phyloP scores from a whole-genome alignment of 1,140 invertebrate species.

The Lepidurus packardi region DNA sequence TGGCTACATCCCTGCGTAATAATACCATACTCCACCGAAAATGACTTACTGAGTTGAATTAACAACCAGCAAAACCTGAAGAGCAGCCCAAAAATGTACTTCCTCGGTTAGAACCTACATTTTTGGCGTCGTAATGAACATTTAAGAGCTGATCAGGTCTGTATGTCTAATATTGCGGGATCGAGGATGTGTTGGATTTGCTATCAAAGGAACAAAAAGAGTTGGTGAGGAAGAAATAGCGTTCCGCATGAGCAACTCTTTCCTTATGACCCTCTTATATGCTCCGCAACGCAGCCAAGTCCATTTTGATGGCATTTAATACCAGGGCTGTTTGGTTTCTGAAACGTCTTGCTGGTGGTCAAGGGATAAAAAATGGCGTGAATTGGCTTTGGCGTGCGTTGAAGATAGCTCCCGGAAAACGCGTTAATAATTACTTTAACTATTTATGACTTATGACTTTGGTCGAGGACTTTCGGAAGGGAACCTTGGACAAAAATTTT shows the following conservation, averaged over 20 bases:
- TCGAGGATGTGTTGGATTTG: no score
- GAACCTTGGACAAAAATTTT: background rate
- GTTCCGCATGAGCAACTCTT: background rate
- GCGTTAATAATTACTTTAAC: slow-evolving; percentile 11
- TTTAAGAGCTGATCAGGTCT: no score
- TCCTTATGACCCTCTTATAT: background rate
- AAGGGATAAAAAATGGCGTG: slow-evolving; percentile 16
- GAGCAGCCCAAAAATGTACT: no score
- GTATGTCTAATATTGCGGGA: no score
- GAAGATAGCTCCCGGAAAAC: slow-evolving; percentile 21
- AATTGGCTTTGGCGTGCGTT: slow-evolving; percentile 16
- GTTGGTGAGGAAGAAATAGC: background rate
- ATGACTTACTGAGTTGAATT: no score
- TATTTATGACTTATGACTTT: slow-evolving; percentile 1
- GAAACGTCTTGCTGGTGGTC: background rate
- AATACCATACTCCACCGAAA: background rate
- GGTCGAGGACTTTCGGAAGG: background rate
- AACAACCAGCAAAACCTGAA: no score
- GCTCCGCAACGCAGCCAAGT: background rate
- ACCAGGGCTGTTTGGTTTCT: background rate
- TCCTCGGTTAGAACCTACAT: no score
- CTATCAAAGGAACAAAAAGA: background rate
- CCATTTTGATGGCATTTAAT: background rate
- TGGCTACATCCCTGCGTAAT: no score
- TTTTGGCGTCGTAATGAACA: no score